These are phyloP conservation scores for Anas capensis DNA, from an alignment of 2,797 vertebrate species.

Conservation along the genomic window DNA sequence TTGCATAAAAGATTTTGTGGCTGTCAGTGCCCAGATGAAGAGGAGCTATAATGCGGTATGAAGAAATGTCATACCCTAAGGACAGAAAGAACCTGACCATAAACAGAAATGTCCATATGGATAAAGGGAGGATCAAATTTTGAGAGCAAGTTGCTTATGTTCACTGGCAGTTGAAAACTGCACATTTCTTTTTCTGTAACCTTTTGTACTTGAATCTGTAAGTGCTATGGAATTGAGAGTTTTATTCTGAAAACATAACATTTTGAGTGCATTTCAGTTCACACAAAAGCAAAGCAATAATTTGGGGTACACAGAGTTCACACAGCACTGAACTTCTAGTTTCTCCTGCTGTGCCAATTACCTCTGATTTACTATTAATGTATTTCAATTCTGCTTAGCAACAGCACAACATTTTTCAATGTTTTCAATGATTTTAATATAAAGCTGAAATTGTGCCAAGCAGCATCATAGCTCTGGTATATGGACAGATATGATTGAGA, in stretches of 20 bases:
- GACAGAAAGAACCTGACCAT: conserved; percentile 4
- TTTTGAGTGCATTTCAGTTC: conserved; percentile 30
- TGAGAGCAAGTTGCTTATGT: background rate
- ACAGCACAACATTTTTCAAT: background rate
- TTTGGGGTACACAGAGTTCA: background rate
- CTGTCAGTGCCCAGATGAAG: background rate
- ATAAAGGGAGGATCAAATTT: conserved; percentile 20
- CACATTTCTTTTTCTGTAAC: background rate
- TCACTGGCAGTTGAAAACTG: background rate
- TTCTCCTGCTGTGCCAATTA: background rate
- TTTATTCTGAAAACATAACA: conserved; percentile 24
- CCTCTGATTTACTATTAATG: background rate
- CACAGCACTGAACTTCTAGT: background rate
- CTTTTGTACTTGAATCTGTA: background rate
- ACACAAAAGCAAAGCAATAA: background rate
- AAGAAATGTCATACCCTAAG: conserved; percentile 41
- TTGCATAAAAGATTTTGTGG: background rate
- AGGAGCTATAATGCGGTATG: background rate
- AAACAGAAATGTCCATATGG: background rate
- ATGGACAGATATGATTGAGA: background rate
- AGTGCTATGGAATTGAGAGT: background rate
- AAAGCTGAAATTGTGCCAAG: background rate
- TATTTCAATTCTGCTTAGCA: background rate
- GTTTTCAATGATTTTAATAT: background rate
- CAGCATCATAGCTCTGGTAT: background rate